These are phyloP conservation scores for Drosophila maculinotata DNA, from an alignment of 2,888 invertebrate species.

Conservation along the genomic window DNA sequence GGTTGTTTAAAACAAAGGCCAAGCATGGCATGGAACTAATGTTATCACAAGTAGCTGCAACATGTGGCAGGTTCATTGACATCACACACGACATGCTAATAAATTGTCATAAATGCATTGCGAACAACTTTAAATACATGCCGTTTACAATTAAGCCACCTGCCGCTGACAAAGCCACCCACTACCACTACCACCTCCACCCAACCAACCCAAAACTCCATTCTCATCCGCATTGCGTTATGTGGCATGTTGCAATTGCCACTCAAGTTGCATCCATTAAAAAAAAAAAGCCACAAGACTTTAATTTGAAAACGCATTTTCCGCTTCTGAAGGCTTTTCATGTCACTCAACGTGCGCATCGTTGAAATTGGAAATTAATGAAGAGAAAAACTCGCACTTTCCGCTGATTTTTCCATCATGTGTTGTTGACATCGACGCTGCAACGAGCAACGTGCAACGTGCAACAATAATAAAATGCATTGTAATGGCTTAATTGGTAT, in stretches of 20 bases:
- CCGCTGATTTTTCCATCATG: slow-evolving; percentile 37
- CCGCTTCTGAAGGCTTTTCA: slow-evolving; percentile 57
- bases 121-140: slow-evolving; percentile 9
- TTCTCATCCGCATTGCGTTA: slow-evolving; percentile 24
- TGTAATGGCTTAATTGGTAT: slow-evolving; percentile 76
- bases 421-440: slow-evolving; percentile 45
- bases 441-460: no score
- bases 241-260: slow-evolving; percentile 17
- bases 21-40: slow-evolving; percentile 58
- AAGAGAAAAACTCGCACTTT: slow-evolving; percentile 40
- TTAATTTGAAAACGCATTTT: slow-evolving; percentile 40
- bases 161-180: not conserved
- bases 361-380: slow-evolving; percentile 37
- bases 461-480: slow-evolving; percentile 45
- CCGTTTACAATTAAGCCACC: slow-evolving; percentile 17
- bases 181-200: not conserved
- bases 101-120: slow-evolving; percentile 51
- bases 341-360: slow-evolving; percentile 56
- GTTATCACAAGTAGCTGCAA: slow-evolving; percentile 54
- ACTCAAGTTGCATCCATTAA: slow-evolving; percentile 21
- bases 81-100: slow-evolving; percentile 53
- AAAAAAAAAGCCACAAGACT: slow-evolving; percentile 7
- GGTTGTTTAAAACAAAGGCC: slow-evolving; percentile 46
- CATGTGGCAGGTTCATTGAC: slow-evolving; percentile 68
- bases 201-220: not conserved